Percentiles rank a stretch among this genome's conserved stretches.
Evolutionary conservation across 2,888 invertebrate species (phyloP).

Genomic region (Drosophila robusta): DNA sequence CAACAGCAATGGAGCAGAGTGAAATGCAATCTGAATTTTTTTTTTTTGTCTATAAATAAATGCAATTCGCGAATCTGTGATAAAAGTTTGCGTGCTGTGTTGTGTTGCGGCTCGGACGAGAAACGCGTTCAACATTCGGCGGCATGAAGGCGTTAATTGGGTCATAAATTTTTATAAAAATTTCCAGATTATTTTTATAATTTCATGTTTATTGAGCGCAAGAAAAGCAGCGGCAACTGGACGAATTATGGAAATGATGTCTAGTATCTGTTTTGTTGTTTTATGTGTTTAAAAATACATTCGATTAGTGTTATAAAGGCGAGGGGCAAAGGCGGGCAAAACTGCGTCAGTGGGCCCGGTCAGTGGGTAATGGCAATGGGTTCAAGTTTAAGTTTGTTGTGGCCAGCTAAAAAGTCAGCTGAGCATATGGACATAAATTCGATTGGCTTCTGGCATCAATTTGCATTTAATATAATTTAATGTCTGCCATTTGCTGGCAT

Average conservation of each 20-base stretch:
- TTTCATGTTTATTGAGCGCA: constrained; percentile 37
- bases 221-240: constrained; percentile 17
- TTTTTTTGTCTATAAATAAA: constrained; percentile 64
- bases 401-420: neutral
- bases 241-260: constrained; percentile 29
- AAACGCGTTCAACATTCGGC: constrained; percentile 50
- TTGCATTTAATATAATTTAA: constrained; percentile 9
- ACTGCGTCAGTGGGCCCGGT: constrained; percentile 4
- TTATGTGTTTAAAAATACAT: constrained; percentile 36
- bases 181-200: constrained; percentile 71
- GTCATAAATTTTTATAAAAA: constrained; percentile 70
- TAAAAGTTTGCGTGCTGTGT: constrained; percentile 54
- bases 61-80: constrained; percentile 70
- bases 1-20: constrained; percentile 54
- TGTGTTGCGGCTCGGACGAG: constrained; percentile 14
- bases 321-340: neutral
- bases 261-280: constrained; percentile 5
- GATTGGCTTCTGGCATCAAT: neutral
- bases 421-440: neutral
- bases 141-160: constrained; percentile 71
- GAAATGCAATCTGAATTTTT: constrained; percentile 68
- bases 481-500: neutral
- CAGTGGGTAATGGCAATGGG: constrained; percentile 29
- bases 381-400: constrained; percentile 73
- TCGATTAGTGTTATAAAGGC: neutral